Percentiles rank a stretch among this genome's conserved stretches.
Conservation (phyloP, 2,888 invertebrate species). For the Bombylius discolor region DNA sequence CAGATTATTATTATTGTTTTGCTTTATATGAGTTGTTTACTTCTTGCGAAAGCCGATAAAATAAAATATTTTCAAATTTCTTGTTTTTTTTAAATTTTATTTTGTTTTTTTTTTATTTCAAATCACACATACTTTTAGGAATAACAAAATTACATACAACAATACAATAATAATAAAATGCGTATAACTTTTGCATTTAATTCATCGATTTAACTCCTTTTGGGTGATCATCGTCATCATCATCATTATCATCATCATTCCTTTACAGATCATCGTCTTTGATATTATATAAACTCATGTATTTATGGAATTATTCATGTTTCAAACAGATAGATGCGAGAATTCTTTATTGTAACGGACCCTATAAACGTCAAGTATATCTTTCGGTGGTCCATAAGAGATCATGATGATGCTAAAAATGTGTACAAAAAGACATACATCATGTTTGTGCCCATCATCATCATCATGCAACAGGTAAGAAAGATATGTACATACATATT, state of each 20-base stretch:
- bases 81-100: too few species aligned
- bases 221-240: neutral
- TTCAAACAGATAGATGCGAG: neutral
- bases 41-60: too few species aligned
- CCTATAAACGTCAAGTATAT: conserved; percentile 4
- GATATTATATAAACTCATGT: conserved; percentile 11
- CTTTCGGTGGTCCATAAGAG: conserved; percentile 8
- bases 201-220: conserved; percentile 1
- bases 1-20: conserved; percentile 1
- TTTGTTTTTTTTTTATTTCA: too few species aligned
- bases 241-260: neutral
- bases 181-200: conserved; percentile 3
- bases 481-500: too few species aligned
- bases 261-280: neutral
- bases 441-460: neutral
- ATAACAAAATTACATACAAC: too few species aligned
- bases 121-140: too few species aligned
- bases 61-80: too few species aligned
- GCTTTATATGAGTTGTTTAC: too few species aligned
- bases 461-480: too few species aligned
- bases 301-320: conserved; percentile 20
- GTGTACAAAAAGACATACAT: too few species aligned
- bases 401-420: neutral
- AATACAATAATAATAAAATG: too few species aligned
- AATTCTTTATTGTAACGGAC: conserved; percentile 8